Base-by-base conservation (phyloP, 2,797 vertebrate species). In the Etheostoma nigrum region DNA sequence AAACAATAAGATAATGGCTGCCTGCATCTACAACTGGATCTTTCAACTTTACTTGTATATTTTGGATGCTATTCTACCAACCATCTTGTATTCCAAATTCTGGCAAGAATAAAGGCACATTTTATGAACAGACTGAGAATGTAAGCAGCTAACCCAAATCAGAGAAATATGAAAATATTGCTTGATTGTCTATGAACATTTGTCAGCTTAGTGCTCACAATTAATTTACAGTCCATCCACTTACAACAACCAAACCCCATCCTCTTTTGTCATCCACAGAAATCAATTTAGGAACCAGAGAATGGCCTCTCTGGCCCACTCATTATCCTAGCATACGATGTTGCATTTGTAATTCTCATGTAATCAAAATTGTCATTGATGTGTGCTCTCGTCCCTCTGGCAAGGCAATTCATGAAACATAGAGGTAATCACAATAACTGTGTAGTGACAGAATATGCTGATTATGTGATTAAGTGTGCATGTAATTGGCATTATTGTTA, bases 401-500 rank as follows among this genome's bases (percentile, higher is more conserved):
- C 95, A 83, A 95, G 91, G 91, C 93, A 95, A 94, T 95, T 93
- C 93, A 94, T 94, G 91, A 95, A 94, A 95, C 93, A 93, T 83
- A 94, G 93, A 93, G 93, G 94, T 95, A 95, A 95, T 95, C 94
- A 95, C 92, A 95, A 94, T 95, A 95, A 95, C 94, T 95, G 93
- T 95, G 93, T 94, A 94, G 95, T 95, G 95, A 95, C 95, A 95
- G 94, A 95, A 95, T 94, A 94, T 95, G 94, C 93, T 96, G 95
- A 96, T 95, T 96, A 96, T 95, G 94, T 95, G 95, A 95, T 95
- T 95, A 95, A 95, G 94, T 95, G 93, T 94, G 94, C 94, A 95
- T 95, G 94, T 96, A 96, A 95, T 95, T 95, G 94, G 93, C 93
- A 96, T 95, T 96, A 95, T 96, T 96, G 94, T 95, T 96, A 95